Base-by-base conservation (phyloP, 1,140 invertebrate species). In the Sarcophaga bullata region DNA sequence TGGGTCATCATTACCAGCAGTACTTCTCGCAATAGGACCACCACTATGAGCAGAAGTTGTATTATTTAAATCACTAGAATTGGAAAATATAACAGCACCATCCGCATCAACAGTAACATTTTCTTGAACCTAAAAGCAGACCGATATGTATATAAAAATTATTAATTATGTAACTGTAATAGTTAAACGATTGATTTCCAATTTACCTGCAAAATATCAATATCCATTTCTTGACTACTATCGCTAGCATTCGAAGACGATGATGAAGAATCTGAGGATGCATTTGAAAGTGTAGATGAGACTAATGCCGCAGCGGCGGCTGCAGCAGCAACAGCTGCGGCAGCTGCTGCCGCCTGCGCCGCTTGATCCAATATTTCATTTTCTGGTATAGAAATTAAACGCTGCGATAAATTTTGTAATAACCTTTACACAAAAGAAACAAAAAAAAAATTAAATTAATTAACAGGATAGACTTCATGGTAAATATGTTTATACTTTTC, bases 401-500 rank as follows among this genome's bases (percentile, higher is more conserved):
- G 91, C 86, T 89, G 90, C 84, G 90, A 93, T 13, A 93, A 88
- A 82, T 91, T 91, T 87, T 92, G 91, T 17, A 94, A 86, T 81
- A 94, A 87, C 85, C 92, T 93, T 80, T 81, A 85, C 87, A 58
- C 15, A 15, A 58, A 58, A 6, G 7, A 68, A 19, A 47, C 15
- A 6, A 62, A 81, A 81, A 68, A 46, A 46, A 81, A 58, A 1
- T 58, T n/a, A n/a, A 68, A 68, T 19, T 58, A 58, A 11, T 72
- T 19, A 73, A 73, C 50, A 37, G 75, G 3, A 78, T 8, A 47
- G 17, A 13, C 48, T 11, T n/a, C 0, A 9, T 25, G 25, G 62
- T 13, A 25, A 73, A 0, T 0, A 15, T 91, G 25, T 37, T 37
- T 87, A 78, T 91, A 92, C 89, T 91, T 91, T 88, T 94, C 93